A percentile compares a stretch with the other conserved stretches of the same genome.
phyloP scores from a whole-genome alignment of 1,140 invertebrate species.

The Andricus grossulariae region DNA sequence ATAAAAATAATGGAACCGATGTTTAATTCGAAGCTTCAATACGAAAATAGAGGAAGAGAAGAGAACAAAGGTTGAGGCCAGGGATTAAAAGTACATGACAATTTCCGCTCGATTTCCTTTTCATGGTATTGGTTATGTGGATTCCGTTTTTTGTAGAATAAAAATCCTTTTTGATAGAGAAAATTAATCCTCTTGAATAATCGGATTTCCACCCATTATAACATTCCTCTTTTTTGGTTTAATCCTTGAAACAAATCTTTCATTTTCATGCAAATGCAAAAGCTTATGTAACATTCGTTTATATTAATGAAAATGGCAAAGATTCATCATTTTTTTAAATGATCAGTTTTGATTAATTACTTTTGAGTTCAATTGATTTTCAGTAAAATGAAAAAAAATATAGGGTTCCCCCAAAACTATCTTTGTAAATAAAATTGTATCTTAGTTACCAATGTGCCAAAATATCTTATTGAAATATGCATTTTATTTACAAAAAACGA shows the following conservation, averaged over 20 bases:
- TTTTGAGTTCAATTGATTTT: no score
- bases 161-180: neutral
- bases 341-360: no score
- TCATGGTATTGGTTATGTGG: conserved; percentile 18
- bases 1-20: conserved; percentile 32
- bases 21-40: neutral
- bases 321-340: no score
- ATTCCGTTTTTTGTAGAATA: neutral
- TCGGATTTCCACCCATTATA: neutral
- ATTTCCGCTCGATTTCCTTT: conserved; percentile 44
- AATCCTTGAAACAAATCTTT: neutral
- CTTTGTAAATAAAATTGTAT: no score
- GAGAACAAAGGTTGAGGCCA: neutral
- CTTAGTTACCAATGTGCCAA: no score
- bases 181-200: neutral
- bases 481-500: no score
- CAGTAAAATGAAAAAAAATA: no score
- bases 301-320: no score
- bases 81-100: conserved; percentile 44
- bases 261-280: no score
- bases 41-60: conserved; percentile 1
- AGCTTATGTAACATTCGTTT: no score
- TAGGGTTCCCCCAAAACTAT: no score
- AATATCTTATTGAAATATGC: no score
- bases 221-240: neutral